These are phyloP conservation scores for Eupithecia insigniata DNA, from an alignment of 2,888 invertebrate species.

Conservation along the genomic window DNA sequence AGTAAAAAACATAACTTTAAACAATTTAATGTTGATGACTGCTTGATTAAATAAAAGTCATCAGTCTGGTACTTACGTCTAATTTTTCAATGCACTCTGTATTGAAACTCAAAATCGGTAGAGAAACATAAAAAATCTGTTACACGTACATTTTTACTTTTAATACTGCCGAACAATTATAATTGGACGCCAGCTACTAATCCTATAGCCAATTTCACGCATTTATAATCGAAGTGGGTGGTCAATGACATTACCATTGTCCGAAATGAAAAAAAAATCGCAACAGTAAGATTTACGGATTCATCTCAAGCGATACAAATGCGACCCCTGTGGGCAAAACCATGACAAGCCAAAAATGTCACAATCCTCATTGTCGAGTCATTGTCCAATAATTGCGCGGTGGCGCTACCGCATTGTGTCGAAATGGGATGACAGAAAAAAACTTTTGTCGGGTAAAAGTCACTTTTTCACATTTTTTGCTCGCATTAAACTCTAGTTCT, in stretches of 20 bases:
- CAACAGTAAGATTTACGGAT: slow-evolving; percentile 47
- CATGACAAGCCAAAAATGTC: slow-evolving; percentile 71
- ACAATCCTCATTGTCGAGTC: slow-evolving; percentile 63
- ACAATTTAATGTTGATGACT: slow-evolving; percentile 17
- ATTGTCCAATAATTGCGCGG: slow-evolving; percentile 59
- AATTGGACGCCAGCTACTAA: slow-evolving; percentile 58
- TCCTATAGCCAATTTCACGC: slow-evolving; percentile 65
- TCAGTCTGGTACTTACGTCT: background rate
- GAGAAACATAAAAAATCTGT: slow-evolving; percentile 22
- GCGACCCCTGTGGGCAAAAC: slow-evolving; percentile 64
- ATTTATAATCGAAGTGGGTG: slow-evolving; percentile 61
- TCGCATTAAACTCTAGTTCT: slow-evolving; percentile 47
- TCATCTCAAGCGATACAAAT: slow-evolving; percentile 59
- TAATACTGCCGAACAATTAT: slow-evolving; percentile 42
- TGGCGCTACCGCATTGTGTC: slow-evolving; percentile 78
- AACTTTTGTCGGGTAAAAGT: slow-evolving; percentile 64
- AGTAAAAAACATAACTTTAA: slow-evolving; percentile 16
- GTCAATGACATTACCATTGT: slow-evolving; percentile 53
- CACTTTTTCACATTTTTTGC: slow-evolving; percentile 62
- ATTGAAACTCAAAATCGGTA: background rate
- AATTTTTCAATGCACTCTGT: background rate
- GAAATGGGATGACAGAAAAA: slow-evolving; percentile 54
- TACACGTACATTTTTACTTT: slow-evolving; percentile 27
- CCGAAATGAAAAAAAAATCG: slow-evolving; percentile 40
- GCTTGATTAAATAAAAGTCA: slow-evolving; percentile 1